Evolutionary conservation across 2,113 vertebrate species (phyloP).

Genomic region (Arizona elegans): DNA sequence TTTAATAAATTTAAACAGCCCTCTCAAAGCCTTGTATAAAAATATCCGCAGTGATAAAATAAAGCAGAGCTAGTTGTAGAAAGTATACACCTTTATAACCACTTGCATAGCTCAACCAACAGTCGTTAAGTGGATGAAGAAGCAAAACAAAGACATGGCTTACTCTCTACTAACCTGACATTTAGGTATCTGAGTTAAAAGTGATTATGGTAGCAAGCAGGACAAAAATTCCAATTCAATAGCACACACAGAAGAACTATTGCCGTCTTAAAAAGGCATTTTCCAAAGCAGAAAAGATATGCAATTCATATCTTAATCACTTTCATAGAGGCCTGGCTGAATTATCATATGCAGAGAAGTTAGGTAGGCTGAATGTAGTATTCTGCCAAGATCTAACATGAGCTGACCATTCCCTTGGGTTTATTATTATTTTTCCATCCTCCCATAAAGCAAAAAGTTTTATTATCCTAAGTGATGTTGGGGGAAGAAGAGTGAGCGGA

Average conservation of each 20-base stretch:
- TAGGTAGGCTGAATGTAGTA: neutral
- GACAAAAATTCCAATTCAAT: slow-evolving; percentile 36
- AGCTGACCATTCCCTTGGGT: neutral
- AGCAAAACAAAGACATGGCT: neutral
- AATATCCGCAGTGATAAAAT: neutral
- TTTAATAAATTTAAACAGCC: neutral
- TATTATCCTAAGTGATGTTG: slow-evolving; percentile 44
- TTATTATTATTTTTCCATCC: neutral
- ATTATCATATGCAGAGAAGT: neutral
- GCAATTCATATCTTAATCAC: neutral
- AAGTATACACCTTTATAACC: neutral
- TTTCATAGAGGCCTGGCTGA: neutral
- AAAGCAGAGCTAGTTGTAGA: neutral
- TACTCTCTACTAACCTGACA: neutral
- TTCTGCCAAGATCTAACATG: neutral
- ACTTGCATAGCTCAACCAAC: neutral
- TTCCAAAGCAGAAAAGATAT: slow-evolving; percentile 18
- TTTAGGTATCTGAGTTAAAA: neutral
- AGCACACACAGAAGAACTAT: slow-evolving; percentile 34
- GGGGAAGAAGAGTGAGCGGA: neutral
- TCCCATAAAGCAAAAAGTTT: slow-evolving; percentile 53
- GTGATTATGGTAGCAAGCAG: neutral
- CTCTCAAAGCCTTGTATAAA: neutral
- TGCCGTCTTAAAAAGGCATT: slow-evolving; percentile 47
- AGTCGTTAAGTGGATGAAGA: neutral